Conservation (phyloP, 2,888 invertebrate genomes). For the Elegia similella region DNA sequence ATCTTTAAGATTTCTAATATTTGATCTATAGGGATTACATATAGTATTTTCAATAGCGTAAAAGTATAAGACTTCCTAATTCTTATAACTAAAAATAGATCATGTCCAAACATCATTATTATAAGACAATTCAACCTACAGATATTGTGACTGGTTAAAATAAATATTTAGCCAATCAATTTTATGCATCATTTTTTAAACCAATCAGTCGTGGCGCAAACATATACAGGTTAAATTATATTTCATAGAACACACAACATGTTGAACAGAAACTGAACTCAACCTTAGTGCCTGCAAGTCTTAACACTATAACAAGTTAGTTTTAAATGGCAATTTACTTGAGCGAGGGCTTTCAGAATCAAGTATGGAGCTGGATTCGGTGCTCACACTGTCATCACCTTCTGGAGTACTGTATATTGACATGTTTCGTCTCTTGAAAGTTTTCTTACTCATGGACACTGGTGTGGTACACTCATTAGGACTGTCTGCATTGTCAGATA, state of each 20-base stretch:
- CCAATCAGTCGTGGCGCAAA: too few relatives aligned
- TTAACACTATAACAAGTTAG: slow-evolving; percentile 19
- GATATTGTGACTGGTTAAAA: slow-evolving; percentile 9
- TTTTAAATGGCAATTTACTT: slow-evolving; percentile 48
- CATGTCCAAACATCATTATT: not conserved
- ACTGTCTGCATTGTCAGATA: slow-evolving; percentile 41
- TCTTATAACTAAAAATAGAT: not conserved
- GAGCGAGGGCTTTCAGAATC: slow-evolving; percentile 46
- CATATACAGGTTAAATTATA: too few relatives aligned
- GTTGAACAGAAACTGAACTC: not conserved
- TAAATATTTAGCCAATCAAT: slow-evolving; percentile 12
- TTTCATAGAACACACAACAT: too few relatives aligned
- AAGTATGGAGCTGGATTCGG: slow-evolving; percentile 40
- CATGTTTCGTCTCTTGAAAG: slow-evolving; percentile 69
- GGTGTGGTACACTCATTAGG: slow-evolving; percentile 54
- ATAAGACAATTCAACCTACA: slow-evolving; percentile 7
- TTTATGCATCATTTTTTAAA: slow-evolving; percentile 2
- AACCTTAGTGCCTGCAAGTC: not conserved
- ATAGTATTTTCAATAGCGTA: not conserved
- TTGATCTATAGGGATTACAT: not conserved
- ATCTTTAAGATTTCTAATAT: not conserved
- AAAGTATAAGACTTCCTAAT: not conserved
- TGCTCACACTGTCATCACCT: slow-evolving; percentile 45
- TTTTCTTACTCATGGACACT: slow-evolving; percentile 49
- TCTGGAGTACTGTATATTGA: slow-evolving; percentile 64